Evolutionary conservation across 1,140 invertebrate genomes (phyloP), one percentile per base, ranked within the genome.

Genomic region (Fopius arisanus): DNA sequence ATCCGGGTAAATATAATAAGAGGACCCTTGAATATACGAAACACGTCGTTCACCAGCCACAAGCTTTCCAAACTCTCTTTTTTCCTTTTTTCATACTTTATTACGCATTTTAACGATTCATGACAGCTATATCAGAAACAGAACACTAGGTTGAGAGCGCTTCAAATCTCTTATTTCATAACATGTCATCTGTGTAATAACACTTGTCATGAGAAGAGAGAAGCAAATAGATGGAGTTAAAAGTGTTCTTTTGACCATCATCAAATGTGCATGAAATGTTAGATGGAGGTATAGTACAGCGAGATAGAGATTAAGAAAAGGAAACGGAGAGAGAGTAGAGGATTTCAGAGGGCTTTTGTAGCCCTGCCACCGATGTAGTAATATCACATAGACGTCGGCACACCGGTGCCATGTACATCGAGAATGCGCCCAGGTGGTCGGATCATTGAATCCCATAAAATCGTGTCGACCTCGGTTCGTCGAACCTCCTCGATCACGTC

Each of bases 351-450:
- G n/a, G n/a, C n/a, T n/a, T 68, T 26, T 51, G 51, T 70, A 51
- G 40, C n/a, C n/a, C n/a, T n/a, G n/a, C n/a, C n/a, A n/a, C n/a
- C 33, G 37, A 41, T 63, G 59, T 28, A 28, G 59, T 31, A 28
- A 63, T n/a, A 63, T 29, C 28, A 29, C 59, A 63, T 63, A 63
- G 10, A 63, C 59, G 10, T 4, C 9, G 14, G 26, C 28, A 63
- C 59, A 28, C 12, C 9, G 14, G 26, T 29, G 28, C 10, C 23
- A n/a, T n/a, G 28, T 29, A 29, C 23, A 29, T 10, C 59, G 9
- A n/a, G 77, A 75, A 77, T 74, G 76, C 70, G 75, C 74, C 80
- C 78, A 80, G 79, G 79, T 79, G 79, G 78, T 77, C 78, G 77
- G 68, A 74, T 73, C 51, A 73, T 75, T 76, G 73, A 78, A 78